A percentile compares a stretch with the other conserved stretches of the same genome.
These are phyloP conservation scores for Xiphorhynchus erythropygius DNA, from an alignment of 2,797 vertebrate genomes.

Conservation along the genomic window DNA sequence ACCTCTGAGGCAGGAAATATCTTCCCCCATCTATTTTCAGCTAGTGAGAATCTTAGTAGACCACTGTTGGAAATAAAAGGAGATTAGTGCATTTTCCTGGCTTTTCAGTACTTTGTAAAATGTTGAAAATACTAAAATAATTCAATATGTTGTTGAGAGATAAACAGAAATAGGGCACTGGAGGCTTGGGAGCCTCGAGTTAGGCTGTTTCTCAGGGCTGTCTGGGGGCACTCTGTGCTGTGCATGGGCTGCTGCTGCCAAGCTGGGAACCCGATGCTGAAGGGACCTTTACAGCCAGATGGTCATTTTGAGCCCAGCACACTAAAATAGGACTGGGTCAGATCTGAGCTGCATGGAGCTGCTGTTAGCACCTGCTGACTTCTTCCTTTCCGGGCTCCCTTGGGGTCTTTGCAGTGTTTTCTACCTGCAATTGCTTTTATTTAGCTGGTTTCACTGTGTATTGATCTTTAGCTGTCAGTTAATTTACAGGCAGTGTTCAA, in stretches of 20 bases:
- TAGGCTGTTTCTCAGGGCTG: background rate
- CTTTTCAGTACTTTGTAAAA: background rate
- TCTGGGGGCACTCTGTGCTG: background rate
- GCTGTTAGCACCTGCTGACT: background rate
- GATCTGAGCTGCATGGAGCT: background rate
- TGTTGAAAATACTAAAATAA: background rate
- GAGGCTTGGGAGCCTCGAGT: background rate
- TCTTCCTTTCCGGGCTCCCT: background rate
- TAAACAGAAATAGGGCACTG: background rate
- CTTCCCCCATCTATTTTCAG: conserved; percentile 33
- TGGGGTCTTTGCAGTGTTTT: background rate
- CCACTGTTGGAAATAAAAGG: conserved; percentile 31
- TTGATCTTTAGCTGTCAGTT: background rate
- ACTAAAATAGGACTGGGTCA: background rate
- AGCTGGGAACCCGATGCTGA: background rate
- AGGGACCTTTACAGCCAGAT: background rate
- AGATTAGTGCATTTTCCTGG: background rate
- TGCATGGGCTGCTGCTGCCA: background rate
- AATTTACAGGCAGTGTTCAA: background rate
- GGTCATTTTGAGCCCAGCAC: background rate
- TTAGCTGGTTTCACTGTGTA: background rate
- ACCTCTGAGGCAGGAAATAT: conserved; percentile 41
- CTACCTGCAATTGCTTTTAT: background rate
- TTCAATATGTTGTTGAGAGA: background rate
- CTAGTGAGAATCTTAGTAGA: background rate